phyloP scores from a whole-genome alignment of 2,113 vertebrate species.

The Pavo muticus region DNA sequence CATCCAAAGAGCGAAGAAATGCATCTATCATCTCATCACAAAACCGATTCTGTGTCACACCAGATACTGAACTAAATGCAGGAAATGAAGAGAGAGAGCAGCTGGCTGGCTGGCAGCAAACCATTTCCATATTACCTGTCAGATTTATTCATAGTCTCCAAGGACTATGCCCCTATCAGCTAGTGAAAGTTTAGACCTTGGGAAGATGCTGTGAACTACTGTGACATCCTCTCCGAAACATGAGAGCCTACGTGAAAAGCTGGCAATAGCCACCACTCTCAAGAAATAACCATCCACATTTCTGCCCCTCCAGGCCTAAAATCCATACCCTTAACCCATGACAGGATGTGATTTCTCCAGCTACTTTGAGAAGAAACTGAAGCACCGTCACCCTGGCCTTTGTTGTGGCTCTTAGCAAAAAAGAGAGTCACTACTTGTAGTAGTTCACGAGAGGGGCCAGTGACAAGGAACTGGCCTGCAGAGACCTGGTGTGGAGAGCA shows the following conservation, averaged over 20 bases:
- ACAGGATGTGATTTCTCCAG: accelerated
- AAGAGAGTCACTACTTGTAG: not conserved
- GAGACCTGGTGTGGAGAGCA: accelerated
- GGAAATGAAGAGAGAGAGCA: not conserved
- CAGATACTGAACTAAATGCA: not conserved
- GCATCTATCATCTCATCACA: not conserved
- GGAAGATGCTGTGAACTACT: not conserved
- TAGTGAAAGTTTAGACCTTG: conserved; percentile 32
- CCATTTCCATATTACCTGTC: conserved; percentile 10
- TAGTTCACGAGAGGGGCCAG: not conserved
- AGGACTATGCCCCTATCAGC: not conserved
- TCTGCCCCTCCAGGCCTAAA: not conserved
- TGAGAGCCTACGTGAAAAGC: not conserved
- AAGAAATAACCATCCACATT: not conserved
- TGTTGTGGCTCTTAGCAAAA: not conserved
- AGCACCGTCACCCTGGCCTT: not conserved
- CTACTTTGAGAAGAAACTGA: not conserved
- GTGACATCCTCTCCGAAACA: conserved; percentile 2
- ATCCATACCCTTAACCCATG: not conserved
- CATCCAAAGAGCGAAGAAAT: not conserved
- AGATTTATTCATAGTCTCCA: not conserved
- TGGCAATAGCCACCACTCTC: not conserved
- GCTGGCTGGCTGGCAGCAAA: not conserved
- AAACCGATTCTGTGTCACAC: not conserved
- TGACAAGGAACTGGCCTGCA: not conserved